Evolutionary conservation across 2,888 invertebrate species (phyloP).

Genomic region (Dimorphilus gyrociliatus): DNA sequence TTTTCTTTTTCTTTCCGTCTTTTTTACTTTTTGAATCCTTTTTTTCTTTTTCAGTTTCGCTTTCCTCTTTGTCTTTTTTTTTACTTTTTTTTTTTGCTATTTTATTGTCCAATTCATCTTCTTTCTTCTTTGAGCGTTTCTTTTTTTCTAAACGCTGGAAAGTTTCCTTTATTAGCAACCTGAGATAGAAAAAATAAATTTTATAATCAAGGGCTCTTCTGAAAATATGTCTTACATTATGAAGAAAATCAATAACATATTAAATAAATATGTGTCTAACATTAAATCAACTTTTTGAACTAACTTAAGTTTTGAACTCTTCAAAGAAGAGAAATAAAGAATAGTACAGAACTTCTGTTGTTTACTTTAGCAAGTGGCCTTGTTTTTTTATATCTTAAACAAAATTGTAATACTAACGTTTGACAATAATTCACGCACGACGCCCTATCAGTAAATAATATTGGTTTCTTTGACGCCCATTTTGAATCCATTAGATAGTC

Average conservation of each 20-base stretch:
- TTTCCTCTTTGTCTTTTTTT: slow-evolving; percentile 8
- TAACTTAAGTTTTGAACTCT: slow-evolving; percentile 42
- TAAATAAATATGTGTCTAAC: too few species aligned
- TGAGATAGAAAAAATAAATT: slow-evolving; percentile 1
- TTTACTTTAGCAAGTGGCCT: too few species aligned
- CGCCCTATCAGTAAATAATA: slow-evolving; percentile 62
- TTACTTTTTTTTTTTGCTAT: slow-evolving; percentile 9
- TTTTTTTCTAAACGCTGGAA: too few species aligned
- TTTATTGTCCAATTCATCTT: slow-evolving; percentile 12
- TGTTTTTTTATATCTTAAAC: slow-evolving; percentile 3
- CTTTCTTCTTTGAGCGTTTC: slow-evolving; percentile 5
- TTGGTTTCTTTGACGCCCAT: slow-evolving; percentile 55
- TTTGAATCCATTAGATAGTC: slow-evolving; percentile 78
- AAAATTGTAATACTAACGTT: slow-evolving; percentile 27
- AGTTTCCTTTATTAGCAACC: too few species aligned
- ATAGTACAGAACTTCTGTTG: too few species aligned
- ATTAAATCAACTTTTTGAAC: too few species aligned
- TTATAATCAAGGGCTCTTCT: too few species aligned
- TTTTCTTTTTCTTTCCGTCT: slow-evolving; percentile 45
- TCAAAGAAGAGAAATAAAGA: slow-evolving; percentile 15
- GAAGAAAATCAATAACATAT: neutral
- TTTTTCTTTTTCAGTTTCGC: slow-evolving; percentile 15
- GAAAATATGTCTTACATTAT: too few species aligned
- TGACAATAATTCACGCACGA: slow-evolving; percentile 65
- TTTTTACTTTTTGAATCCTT: slow-evolving; percentile 21